Conservation (phyloP, 2,113 vertebrate species). For the Periophthalmus modestus region DNA sequence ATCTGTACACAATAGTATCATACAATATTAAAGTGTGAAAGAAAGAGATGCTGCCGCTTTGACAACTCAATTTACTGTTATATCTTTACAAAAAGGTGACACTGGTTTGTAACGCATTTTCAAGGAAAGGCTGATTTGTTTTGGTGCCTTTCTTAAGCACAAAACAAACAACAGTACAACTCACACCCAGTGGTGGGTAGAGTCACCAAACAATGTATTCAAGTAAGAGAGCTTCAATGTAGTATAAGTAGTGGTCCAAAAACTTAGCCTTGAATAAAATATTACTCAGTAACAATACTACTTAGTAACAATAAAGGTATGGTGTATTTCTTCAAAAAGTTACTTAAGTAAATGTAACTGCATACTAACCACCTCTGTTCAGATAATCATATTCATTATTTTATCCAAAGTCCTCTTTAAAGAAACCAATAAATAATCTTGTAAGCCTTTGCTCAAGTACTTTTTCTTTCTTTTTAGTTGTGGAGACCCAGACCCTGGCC, state of each 20-base stretch:
- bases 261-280: no score
- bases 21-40: not conserved
- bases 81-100: not conserved
- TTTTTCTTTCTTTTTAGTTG: conserved; percentile 51
- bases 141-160: not conserved
- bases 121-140: not conserved
- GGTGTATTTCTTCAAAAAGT: no score
- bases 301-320: no score
- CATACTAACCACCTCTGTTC: no score
- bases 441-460: not conserved
- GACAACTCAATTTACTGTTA: not conserved
- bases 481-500: conserved; percentile 78
- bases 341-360: no score
- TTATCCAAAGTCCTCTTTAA: no score
- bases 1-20: conserved; percentile 7
- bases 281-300: no score
- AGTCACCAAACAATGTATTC: no score
- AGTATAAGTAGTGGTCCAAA: no score
- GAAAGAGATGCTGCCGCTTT: not conserved
- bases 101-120: not conserved
- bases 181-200: no score
- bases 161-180: not conserved
- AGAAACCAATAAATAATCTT: not conserved
- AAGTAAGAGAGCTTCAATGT: no score
- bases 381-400: no score